phyloP scores from a whole-genome alignment of 2,113 vertebrate genomes.

The Paracanthobrama guichenoti region DNA sequence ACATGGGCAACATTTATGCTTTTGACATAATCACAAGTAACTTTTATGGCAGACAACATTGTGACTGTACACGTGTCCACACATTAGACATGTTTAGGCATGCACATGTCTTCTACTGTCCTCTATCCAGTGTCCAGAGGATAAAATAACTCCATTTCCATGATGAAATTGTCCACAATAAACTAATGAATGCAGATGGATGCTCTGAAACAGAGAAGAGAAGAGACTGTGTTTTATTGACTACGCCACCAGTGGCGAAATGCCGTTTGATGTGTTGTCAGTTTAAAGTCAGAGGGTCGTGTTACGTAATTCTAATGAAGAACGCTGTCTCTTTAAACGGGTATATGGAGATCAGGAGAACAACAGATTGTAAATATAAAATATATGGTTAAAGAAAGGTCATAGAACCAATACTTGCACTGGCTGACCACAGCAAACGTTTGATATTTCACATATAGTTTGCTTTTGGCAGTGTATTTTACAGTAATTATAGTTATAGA shows the following conservation, averaged over 20 bases:
- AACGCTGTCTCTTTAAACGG: neutral
- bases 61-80: conserved; percentile 5
- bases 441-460: no score
- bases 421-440: neutral
- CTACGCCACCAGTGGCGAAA: neutral
- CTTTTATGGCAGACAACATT: neutral
- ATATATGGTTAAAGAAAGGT: neutral
- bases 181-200: conserved; percentile 21
- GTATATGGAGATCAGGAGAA: neutral
- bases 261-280: conserved; percentile 8
- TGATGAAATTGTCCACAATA: conserved; percentile 23
- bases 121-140: conserved; percentile 33
- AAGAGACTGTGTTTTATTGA: conserved; percentile 3
- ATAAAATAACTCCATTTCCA: conserved; percentile 35
- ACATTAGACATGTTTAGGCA: conserved; percentile 17
- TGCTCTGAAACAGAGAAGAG: conserved; percentile 40
- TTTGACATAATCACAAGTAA: neutral
- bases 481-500: neutral
- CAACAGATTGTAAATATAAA: neutral
- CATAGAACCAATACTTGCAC: neutral
- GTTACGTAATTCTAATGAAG: conserved; percentile 19
- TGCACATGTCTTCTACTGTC: neutral
- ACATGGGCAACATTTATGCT: neutral
- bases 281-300: neutral
- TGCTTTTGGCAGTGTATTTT: no score